Conservation (phyloP, 2,888 invertebrate genomes). For the Drosophila rellima region DNA sequence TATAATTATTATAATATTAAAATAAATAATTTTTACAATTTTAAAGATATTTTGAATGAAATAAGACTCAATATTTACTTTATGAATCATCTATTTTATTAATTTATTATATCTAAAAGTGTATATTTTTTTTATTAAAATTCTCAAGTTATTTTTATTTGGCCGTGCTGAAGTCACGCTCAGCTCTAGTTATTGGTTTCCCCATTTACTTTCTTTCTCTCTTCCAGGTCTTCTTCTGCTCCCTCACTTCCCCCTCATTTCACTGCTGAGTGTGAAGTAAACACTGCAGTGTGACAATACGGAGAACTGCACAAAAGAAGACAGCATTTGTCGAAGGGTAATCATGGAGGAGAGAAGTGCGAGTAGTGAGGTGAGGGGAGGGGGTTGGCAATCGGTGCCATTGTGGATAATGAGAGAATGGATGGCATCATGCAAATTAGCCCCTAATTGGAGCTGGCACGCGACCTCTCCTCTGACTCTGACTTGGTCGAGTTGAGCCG, state of each 20-base stretch:
- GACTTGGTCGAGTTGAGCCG: constrained; percentile 12
- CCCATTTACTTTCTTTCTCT: background rate
- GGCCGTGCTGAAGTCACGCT: too few species aligned
- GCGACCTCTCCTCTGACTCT: constrained; percentile 34
- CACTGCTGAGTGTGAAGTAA: constrained; percentile 1
- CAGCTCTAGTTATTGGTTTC: background rate
- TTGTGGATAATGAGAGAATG: constrained; percentile 61
- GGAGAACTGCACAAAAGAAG: constrained; percentile 21
- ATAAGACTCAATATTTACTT: too few species aligned
- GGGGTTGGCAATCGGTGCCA: constrained; percentile 30
- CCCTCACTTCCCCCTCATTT: background rate
- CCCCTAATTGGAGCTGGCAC: constrained; percentile 64
- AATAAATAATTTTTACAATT: too few species aligned
- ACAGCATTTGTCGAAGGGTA: constrained; percentile 7
- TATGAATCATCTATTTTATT: too few species aligned
- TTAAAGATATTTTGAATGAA: too few species aligned
- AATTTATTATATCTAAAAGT: too few species aligned
- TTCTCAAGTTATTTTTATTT: background rate
- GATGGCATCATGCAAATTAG: constrained; percentile 71
- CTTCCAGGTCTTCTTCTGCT: background rate
- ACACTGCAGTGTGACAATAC: constrained; percentile 14
- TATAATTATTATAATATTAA: too few species aligned
- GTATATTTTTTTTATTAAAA: too few species aligned
- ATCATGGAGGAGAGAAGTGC: background rate
- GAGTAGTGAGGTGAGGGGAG: background rate